Conservation (phyloP, 2,888 invertebrate genomes). For the Camponotus fellah region DNA sequence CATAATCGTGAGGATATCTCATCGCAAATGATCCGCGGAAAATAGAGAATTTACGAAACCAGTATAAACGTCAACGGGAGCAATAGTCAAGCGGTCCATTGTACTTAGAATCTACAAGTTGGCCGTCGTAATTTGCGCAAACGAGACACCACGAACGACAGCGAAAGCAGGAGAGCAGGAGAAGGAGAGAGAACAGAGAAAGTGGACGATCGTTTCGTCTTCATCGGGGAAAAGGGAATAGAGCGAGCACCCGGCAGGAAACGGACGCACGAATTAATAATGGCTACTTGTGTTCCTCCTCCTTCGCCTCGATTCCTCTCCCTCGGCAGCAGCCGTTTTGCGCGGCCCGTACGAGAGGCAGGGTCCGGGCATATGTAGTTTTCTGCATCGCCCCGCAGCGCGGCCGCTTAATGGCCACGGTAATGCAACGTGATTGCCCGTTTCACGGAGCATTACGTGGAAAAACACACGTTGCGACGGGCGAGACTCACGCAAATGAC, state of each 20-base stretch:
- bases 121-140: constrained; percentile 57
- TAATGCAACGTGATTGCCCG: constrained; percentile 75
- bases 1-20: constrained; percentile 38
- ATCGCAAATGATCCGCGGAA: constrained; percentile 29
- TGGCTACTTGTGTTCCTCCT: constrained; percentile 51
- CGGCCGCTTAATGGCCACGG: constrained; percentile 64
- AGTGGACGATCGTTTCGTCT: constrained; percentile 44
- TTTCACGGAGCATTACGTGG: constrained; percentile 77
- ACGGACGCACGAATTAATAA: constrained; percentile 59
- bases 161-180: constrained; percentile 14
- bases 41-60: constrained; percentile 32
- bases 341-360: constrained; percentile 26
- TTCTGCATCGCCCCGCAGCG: constrained; percentile 55
- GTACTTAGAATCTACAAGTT: constrained; percentile 54
- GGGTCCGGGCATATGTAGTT: constrained; percentile 54
- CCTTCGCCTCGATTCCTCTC: constrained; percentile 33
- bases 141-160: constrained; percentile 28
- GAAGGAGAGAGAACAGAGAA: neutral
- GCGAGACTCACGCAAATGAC: constrained; percentile 66
- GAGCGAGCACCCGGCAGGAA: constrained; percentile 45
- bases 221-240: constrained; percentile 27
- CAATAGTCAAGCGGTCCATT: constrained; percentile 59
- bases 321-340: constrained; percentile 52
- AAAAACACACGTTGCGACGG: constrained; percentile 71
- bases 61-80: constrained; percentile 27